A percentile compares a stretch with the other conserved stretches of the same genome.
Conservation (phyloP, 2,113 vertebrate genomes). For the Tympanuchus pallidicinctus region DNA sequence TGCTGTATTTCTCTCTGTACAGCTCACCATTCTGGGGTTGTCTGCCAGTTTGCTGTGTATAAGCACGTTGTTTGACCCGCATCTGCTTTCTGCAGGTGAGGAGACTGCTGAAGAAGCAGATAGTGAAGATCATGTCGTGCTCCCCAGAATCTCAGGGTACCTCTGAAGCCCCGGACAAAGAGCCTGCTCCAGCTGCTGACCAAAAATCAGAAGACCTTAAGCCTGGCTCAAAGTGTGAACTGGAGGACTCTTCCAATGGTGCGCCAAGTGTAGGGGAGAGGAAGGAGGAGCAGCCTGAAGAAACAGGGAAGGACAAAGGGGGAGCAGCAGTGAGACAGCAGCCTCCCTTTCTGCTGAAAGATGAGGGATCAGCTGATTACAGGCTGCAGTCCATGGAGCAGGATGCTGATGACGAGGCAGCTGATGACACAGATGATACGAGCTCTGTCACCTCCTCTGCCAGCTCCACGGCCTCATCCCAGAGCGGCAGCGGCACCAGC, state of each 20-base stretch:
- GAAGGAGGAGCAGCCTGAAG: constrained; percentile 73
- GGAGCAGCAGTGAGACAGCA: constrained; percentile 27
- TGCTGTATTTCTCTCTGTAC: neutral
- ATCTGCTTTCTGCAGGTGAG: constrained; percentile 78
- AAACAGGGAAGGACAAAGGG: constrained; percentile 37
- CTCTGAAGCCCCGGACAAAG: constrained; percentile 65
- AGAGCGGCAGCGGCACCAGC: constrained; percentile 87
- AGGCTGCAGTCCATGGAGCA: constrained; percentile 84
- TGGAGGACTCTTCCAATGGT: constrained; percentile 49
- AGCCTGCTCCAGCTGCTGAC: constrained; percentile 63
- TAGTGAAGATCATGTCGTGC: constrained; percentile 87
- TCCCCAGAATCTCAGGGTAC: constrained; percentile 79
- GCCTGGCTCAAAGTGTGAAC: constrained; percentile 50
- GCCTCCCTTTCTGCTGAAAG: constrained; percentile 77
- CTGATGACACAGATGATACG: constrained; percentile 94
- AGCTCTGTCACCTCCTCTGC: constrained; percentile 97
- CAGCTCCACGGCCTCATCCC: constrained; percentile 94
- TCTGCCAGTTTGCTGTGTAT: neutral
- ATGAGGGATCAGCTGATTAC: constrained; percentile 56
- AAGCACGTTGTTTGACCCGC: neutral
- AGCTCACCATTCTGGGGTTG: neutral
- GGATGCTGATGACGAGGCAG: constrained; percentile 93
- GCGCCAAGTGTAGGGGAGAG: constrained; percentile 55
- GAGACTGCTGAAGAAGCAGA: constrained; percentile 91
- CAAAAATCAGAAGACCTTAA: constrained; percentile 67